A percentile compares a stretch with the other conserved stretches of the same genome.
phyloP scores from a whole-genome alignment of 2,113 vertebrate species.

The Dinomys branickii region DNA sequence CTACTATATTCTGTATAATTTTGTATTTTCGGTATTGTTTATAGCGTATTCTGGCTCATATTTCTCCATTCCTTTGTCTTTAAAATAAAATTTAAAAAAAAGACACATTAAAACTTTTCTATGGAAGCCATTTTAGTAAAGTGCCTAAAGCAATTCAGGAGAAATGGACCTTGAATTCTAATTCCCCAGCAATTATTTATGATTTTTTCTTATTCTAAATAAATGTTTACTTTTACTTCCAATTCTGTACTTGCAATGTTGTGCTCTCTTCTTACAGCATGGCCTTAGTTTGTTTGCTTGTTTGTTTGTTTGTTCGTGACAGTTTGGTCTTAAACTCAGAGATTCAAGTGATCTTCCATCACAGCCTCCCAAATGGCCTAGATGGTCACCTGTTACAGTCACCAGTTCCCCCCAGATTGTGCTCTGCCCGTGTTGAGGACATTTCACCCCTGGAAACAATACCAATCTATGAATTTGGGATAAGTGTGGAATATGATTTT shows the following conservation, averaged over 20 bases:
- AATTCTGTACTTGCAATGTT: not conserved
- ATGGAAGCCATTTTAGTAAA: constrained; percentile 46
- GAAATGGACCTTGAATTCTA: constrained; percentile 40
- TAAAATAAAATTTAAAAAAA: too few relatives aligned
- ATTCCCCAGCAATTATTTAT: constrained; percentile 32
- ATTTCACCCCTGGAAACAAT: not conserved
- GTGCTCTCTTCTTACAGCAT: not conserved
- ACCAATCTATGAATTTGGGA: not conserved
- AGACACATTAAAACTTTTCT: not conserved
- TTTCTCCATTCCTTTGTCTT: too few relatives aligned
- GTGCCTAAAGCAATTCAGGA: constrained; percentile 35
- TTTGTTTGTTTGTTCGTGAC: not conserved
- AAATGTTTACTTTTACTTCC: constrained; percentile 30
- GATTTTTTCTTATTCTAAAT: constrained; percentile 23
- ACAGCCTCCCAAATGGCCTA: too few relatives aligned
- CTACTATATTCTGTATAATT: too few relatives aligned
- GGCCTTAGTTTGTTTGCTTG: too few relatives aligned
- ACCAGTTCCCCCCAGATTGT: not conserved
- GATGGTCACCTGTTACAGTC: not conserved
- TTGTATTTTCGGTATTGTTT: too few relatives aligned
- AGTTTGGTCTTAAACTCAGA: not conserved
- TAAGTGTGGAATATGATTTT: not conserved
- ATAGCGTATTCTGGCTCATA: too few relatives aligned
- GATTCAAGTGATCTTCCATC: not conserved
- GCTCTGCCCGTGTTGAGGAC: not conserved